Evolutionary conservation across 2,888 invertebrate species (phyloP).

Genomic region (Cosmia pyralina): DNA sequence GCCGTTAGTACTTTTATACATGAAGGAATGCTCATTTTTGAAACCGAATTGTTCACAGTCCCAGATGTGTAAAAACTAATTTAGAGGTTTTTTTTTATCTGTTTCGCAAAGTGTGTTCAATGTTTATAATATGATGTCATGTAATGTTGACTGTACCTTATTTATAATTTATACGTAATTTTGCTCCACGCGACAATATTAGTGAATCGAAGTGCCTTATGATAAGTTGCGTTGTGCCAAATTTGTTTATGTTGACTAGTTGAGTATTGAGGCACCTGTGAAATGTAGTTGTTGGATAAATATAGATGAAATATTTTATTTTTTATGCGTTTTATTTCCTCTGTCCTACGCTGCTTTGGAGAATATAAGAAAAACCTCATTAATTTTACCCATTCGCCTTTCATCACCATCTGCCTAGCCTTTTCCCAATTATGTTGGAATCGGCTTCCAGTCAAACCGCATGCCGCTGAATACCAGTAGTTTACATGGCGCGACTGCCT

Average conservation of each 20-base stretch:
- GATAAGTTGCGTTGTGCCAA: slow-evolving; percentile 64
- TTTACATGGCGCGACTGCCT: no score
- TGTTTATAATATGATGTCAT: slow-evolving; percentile 6
- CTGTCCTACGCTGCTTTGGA: no score
- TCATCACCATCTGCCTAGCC: no score
- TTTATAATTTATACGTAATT: slow-evolving; percentile 48
- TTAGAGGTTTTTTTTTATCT: background rate
- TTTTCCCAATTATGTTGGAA: no score
- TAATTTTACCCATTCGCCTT: no score
- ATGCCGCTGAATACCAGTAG: no score
- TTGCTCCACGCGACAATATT: slow-evolving; percentile 50
- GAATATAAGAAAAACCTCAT: no score
- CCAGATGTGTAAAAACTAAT: slow-evolving; percentile 1
- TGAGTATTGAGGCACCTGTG: slow-evolving; percentile 36
- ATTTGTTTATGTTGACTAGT: slow-evolving; percentile 42
- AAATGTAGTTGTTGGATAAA: slow-evolving; percentile 60
- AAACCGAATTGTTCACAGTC: slow-evolving; percentile 13
- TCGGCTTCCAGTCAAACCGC: no score
- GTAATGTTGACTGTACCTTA: slow-evolving; percentile 42
- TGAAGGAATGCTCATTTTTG: background rate
- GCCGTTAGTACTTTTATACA: slow-evolving; percentile 12
- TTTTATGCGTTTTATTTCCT: slow-evolving; percentile 46
- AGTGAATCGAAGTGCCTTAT: slow-evolving; percentile 56
- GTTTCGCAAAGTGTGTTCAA: slow-evolving; percentile 30
- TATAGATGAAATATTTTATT: slow-evolving; percentile 62